Conservation (phyloP, 2,888 invertebrate species). For the Pelosia muscerda region DNA sequence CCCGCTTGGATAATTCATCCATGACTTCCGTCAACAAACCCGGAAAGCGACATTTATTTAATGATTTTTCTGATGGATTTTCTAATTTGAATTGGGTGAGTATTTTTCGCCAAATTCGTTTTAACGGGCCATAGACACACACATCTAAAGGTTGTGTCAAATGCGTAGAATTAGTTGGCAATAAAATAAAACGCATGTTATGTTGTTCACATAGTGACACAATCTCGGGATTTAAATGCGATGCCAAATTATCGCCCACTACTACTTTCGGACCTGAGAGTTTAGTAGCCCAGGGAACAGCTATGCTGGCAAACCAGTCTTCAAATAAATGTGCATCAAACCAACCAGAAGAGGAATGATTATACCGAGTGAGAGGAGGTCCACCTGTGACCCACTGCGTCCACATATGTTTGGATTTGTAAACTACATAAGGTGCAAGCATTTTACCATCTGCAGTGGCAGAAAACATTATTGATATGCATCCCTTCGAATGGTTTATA, state of each 20-base stretch:
- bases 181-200: background rate
- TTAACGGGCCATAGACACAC: constrained; percentile 9
- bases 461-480: background rate
- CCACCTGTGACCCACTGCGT: background rate
- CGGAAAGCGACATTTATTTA: constrained; percentile 8
- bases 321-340: constrained; percentile 1
- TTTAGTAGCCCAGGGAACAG: background rate
- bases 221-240: background rate
- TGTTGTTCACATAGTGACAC: constrained; percentile 2
- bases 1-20: background rate
- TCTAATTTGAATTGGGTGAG: background rate
- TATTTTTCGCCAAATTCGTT: constrained; percentile 6
- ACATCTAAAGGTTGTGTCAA: constrained; percentile 10
- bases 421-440: constrained; percentile 8
- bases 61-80: background rate
- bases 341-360: background rate
- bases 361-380: background rate
- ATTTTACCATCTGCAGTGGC: constrained; percentile 2
- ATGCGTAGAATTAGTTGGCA: background rate
- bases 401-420: constrained; percentile 9
- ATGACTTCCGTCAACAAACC: background rate
- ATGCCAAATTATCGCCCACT: constrained; percentile 5
- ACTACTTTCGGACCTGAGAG: background rate
- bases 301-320: background rate
- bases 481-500: constrained; percentile 5